Evolutionary conservation across 2,797 vertebrate genomes (phyloP), one percentile per base, ranked within the genome.

Genomic region (Loriculus beryllinus): DNA sequence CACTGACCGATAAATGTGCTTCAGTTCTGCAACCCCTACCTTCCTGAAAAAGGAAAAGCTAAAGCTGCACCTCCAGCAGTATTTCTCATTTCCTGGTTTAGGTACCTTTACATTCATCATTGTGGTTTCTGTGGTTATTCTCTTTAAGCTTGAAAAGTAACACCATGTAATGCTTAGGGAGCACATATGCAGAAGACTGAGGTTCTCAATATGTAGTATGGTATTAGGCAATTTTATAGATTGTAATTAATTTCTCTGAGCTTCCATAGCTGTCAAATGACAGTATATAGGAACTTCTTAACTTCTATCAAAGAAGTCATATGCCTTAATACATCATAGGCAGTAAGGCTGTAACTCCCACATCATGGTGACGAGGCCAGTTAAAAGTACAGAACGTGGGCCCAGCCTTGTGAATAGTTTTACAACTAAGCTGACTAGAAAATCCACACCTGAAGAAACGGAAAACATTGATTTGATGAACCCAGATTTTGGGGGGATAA

Each of bases 291-390:
- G 15, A 54, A 10, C 26, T 59, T 59, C 45, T 68, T 12, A 54
- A 33, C n/a, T 23, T 7, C 21, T 43, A 3, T 1, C 5, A 9
- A 47, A 47, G 21, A 49, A 7, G 10, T 39, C 42, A 7, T 2
- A 47, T 0, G 2, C 23, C 5, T 5, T 33, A 64, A 39, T 9
- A 14, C 25, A 18, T 17, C 37, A 20, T 6, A 25, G 57, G 31
- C 48, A 82, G 33, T 5, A 43, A 39, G 43, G 33, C 25, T 40
- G 6, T 35, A 52, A 39, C 19, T 70, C 51, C 23, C 43, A 4
- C 8, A 3, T 14, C 47, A 4, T 0, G 4, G 42, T 3, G 21
- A 26, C 10, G 23, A n/a, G 10, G 22, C 6, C 56, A 16, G 4
- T 7, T 21, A 14, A 4, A 51, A 39, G 22, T 0, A 26, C 33